Percentiles rank a stretch among this genome's conserved stretches.
Evolutionary conservation across 2,888 invertebrate species (phyloP).

Genomic region (Scaptodrosophila latifasciaeformis): DNA sequence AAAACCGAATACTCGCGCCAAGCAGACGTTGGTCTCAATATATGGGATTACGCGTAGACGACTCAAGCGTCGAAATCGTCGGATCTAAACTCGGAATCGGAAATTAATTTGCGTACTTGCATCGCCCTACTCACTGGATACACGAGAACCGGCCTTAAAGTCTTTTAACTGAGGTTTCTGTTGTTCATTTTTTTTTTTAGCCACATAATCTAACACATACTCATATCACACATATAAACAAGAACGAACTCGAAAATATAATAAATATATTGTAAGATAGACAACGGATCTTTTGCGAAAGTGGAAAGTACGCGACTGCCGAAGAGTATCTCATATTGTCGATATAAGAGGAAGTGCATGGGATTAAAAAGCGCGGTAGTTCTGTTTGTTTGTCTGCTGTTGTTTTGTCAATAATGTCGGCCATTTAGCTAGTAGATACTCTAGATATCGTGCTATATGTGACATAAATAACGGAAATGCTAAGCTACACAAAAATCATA

Average conservation of each 20-base stretch:
- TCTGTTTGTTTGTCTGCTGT: no score
- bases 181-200: conserved; percentile 17
- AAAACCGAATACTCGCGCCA: conserved; percentile 59
- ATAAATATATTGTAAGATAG: neutral
- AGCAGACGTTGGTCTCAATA: conserved; percentile 50
- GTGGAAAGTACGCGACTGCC: conserved; percentile 43
- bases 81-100: conserved; percentile 22
- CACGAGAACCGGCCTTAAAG: no score
- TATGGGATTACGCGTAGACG: conserved; percentile 29
- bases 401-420: conserved; percentile 61
- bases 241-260: neutral
- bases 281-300: conserved; percentile 44
- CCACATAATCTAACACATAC: conserved; percentile 14
- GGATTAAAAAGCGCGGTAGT: conserved; percentile 40
- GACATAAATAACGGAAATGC: conserved; percentile 59
- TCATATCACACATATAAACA: conserved; percentile 15
- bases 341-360: conserved; percentile 40
- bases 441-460: conserved; percentile 24
- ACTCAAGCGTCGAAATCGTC: conserved; percentile 28
- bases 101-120: conserved; percentile 38
- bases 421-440: conserved; percentile 1
- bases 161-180: conserved; percentile 47
- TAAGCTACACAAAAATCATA: conserved; percentile 6
- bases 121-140: neutral
- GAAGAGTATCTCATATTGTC: conserved; percentile 36